A percentile compares a stretch with the other conserved stretches of the same genome.
Evolutionary conservation across 2,888 invertebrate genomes (phyloP).

Genomic region (Aphidius colemani): DNA sequence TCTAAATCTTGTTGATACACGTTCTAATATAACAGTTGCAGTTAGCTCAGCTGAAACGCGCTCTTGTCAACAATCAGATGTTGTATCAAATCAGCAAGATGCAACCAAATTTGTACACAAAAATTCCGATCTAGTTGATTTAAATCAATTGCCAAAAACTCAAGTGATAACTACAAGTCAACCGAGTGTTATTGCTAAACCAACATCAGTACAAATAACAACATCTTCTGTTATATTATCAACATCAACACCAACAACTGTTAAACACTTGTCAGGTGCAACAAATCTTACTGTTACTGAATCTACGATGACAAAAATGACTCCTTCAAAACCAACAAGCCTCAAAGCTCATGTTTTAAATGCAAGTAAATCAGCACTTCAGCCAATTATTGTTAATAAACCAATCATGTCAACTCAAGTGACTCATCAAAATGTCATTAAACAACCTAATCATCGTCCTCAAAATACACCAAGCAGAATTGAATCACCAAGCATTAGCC

Average conservation of each 20-base stretch:
- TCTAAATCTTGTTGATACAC: slow-evolving; percentile 36
- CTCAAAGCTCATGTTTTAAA: slow-evolving; percentile 70
- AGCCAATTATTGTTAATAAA: slow-evolving; percentile 43
- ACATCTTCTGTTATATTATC: slow-evolving; percentile 41
- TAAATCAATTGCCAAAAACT: slow-evolving; percentile 33
- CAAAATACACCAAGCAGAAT: slow-evolving; percentile 50
- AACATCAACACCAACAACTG: slow-evolving; percentile 36
- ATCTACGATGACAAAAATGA: slow-evolving; percentile 35
- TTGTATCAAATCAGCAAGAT: slow-evolving; percentile 36
- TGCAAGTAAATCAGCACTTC: slow-evolving; percentile 50
- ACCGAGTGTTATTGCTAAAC: slow-evolving; percentile 49
- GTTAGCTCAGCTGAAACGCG: slow-evolving; percentile 26
- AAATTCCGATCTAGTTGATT: slow-evolving; percentile 49
- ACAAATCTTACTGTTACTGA: slow-evolving; percentile 24
- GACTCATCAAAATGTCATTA: slow-evolving; percentile 51
- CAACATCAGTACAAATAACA: slow-evolving; percentile 44
- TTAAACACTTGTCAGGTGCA: slow-evolving; percentile 32
- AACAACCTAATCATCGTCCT: slow-evolving; percentile 46
- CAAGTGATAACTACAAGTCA: slow-evolving; percentile 42
- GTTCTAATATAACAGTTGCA: slow-evolving; percentile 35
- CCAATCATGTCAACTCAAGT: slow-evolving; percentile 38
- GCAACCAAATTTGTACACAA: slow-evolving; percentile 59
- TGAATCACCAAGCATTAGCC: slow-evolving; percentile 51
- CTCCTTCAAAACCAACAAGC: slow-evolving; percentile 61
- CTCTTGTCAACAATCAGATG: neutral